Conservation (phyloP, 2,113 vertebrate species). For the Ceratotherium simum region DNA sequence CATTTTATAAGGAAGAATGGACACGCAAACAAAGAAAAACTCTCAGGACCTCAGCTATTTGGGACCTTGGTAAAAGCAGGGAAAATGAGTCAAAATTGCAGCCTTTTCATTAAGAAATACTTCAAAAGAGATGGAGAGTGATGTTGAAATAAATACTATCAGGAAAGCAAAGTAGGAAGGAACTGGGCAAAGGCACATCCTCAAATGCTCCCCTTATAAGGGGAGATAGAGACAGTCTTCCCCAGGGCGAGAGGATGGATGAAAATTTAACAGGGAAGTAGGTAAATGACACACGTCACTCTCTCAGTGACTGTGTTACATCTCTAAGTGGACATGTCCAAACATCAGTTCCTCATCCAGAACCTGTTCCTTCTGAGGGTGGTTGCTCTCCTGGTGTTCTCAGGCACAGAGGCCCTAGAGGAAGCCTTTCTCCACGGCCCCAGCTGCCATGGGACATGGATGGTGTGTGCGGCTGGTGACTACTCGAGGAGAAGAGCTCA, state of each 20-base stretch:
- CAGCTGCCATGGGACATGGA: neutral
- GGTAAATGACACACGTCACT: neutral
- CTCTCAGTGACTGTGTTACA: neutral
- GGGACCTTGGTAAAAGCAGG: neutral
- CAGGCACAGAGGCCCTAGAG: neutral
- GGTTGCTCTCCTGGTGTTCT: neutral
- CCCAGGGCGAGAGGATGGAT: neutral
- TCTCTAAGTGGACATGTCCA: neutral
- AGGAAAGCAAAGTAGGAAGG: neutral
- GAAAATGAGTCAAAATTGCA: neutral
- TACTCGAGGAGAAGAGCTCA: neutral
- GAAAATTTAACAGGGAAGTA: neutral
- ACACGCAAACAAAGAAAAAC: neutral
- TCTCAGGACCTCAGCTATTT: neutral
- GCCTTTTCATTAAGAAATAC: neutral
- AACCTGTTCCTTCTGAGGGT: neutral
- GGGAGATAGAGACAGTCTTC: neutral
- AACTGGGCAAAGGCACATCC: neutral
- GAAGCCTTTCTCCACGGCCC: neutral
- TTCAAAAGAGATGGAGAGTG: neutral
- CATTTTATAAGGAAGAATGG: neutral
- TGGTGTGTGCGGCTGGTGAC: fast-evolving
- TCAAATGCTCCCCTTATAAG: neutral
- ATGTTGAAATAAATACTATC: neutral
- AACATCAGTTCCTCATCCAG: neutral